Base-by-base conservation (phyloP, 2,888 invertebrate species). In the Diadegma fenestrale region DNA sequence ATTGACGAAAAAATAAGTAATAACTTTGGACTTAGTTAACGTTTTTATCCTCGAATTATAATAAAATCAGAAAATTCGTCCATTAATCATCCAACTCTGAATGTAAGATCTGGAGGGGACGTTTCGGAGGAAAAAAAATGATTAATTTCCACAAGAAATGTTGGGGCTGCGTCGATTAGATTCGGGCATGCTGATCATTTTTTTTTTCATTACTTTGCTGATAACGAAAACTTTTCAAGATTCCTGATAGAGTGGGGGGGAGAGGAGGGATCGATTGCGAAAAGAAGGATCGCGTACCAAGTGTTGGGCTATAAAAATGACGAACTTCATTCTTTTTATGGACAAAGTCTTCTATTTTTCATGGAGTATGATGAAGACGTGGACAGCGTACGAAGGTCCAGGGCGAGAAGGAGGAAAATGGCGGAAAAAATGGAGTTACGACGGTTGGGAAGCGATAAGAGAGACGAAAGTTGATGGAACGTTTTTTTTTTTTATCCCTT, bases 291-390 rank as follows among this genome's bases (percentile, higher is more conserved):
- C 37, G 64, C n/a, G 14, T 33, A 17, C 51, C 30, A 54, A 68
- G 68, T 41, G n/a, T 43, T 26, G 26, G 63, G 51, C 41, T 22
- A 41, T 75, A 51, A 58, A 58, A 33, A 41, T 63, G 19, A 37
- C 45, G 48, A 61, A 19, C 43, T 69, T 69, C 61, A 12, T 72
- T 64, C 26, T 54, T 54, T 68, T 54, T 66, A 51, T 19, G 17
- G 37, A 54, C 8, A 10, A 30, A 48, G 17, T 48, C 22, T 75
- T 68, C 33, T 61, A 33, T 69, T 58, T 69, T 37, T 54, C 43
- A 75, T 64, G 30, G 66, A 30, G 76, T 30, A 43, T 43, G 33
- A 66, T n/a, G 71, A 43, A 72, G 73, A 84, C 80, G 84, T 80
- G 84, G 64, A 71, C 75, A 19, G 80, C 43, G 72, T 80, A 45